Evolutionary conservation across 2,113 vertebrate species (phyloP), one percentile per base, ranked within the genome.

Genomic region (Trematomus loennbergii): DNA sequence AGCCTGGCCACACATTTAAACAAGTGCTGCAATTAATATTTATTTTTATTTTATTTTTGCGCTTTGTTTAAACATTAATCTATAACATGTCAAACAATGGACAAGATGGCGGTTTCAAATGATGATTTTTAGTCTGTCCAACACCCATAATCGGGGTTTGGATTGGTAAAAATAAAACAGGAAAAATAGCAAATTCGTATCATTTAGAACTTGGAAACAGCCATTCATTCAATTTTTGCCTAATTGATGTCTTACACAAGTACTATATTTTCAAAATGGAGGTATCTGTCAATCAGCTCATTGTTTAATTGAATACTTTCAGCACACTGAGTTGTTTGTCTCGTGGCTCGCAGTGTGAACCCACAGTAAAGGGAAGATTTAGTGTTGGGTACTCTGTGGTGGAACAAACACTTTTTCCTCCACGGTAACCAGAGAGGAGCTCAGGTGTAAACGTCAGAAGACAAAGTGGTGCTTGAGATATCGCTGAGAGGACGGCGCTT

Each of bases 401-500:
- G 36, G 36, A 40, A 40, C 7, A 40, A 40, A 40, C 36, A 40
- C 60, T 29, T 29, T 29, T 29, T 61, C 20, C 74, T 75, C 64
- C 73, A 25, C n/a, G 0, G 46, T 33, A 36, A 16, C 78, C 16
- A 2, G 52, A 57, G 55, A 58, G 3, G 52, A 58, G 62, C 52
- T 60, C 43, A 1, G 53, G 61, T 45, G 71, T 73, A 73, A 75
- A 74, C n/a, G 6, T 0, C 8, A 10, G 25, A 49, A 52, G 75
- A 71, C 61, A 0, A 36, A 78, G 81, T 17, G 81, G 57, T 15
- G 3, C 72, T 72, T 25, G 18, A 81, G 76, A 72, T 80, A 75
- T 67, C 16, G 62, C 61, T 0, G 75, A 70, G 83, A 53, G 48
- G 67, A 62, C 36, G 53, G 36, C 5, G 0, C 73, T 62, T 16